These are phyloP conservation scores for Phocoena phocoena DNA, from an alignment of 2,113 vertebrate genomes.

Conservation along the genomic window DNA sequence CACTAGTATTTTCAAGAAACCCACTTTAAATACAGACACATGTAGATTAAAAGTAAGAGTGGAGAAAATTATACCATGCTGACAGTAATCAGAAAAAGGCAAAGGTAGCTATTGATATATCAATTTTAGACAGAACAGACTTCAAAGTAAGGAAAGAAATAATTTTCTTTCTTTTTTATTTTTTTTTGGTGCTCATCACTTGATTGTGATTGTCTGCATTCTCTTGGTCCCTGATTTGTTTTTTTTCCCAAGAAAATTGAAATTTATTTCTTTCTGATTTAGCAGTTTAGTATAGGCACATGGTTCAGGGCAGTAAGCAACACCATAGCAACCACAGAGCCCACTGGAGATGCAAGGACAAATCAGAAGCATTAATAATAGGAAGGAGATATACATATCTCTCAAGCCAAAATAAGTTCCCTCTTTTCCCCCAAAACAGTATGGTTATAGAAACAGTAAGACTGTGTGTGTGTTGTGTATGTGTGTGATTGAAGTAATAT, in stretches of 20 bases:
- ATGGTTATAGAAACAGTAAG: neutral
- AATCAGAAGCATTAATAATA: neutral
- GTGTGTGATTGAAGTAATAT: neutral
- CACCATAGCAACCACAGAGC: neutral
- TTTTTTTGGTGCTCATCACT: neutral
- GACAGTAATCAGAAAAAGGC: neutral
- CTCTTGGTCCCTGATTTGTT: neutral
- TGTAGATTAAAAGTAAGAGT: neutral
- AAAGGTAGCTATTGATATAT: neutral
- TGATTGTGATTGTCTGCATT: neutral
- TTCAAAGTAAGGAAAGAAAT: neutral
- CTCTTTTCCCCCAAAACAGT: neutral
- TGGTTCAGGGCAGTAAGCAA: neutral
- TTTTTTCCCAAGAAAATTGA: neutral
- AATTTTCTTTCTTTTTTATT: neutral
- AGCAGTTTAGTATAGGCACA: neutral
- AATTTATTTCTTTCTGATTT: neutral
- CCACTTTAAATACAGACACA: neutral
- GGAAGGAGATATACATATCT: neutral
- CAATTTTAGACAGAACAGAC: neutral
- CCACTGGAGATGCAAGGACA: neutral
- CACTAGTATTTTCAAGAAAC: neutral
- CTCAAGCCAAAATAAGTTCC: neutral
- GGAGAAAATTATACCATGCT: neutral
- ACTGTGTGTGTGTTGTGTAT: neutral